Evolutionary conservation across 2,888 invertebrate species (phyloP).

Genomic region (Sphinx pinastri): DNA sequence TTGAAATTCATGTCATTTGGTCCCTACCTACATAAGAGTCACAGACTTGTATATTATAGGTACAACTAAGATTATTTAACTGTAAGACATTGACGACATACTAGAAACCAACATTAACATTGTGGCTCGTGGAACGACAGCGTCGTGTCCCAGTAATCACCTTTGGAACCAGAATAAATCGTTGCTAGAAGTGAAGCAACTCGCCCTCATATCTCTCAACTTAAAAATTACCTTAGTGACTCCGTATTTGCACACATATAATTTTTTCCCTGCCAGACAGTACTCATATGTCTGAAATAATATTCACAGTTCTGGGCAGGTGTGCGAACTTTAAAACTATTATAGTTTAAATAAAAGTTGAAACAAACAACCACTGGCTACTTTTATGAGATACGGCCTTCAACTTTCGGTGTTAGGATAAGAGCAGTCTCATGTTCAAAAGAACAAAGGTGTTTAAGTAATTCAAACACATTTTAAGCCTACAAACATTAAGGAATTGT

Average conservation of each 20-base stretch:
- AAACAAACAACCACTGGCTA: background rate
- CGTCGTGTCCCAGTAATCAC: slow-evolving; percentile 1
- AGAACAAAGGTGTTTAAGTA: background rate
- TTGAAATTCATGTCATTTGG: background rate
- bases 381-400: background rate
- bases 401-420: background rate
- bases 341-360: background rate
- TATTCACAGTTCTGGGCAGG: background rate
- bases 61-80: background rate
- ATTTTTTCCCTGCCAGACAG: background rate
- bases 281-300: background rate
- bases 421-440: background rate
- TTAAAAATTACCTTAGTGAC: background rate
- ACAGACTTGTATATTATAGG: background rate
- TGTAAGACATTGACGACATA: background rate
- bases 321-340: slow-evolving; percentile 6
- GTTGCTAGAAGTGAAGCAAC: background rate
- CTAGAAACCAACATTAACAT: background rate
- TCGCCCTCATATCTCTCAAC: background rate
- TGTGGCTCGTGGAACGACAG: background rate
- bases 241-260: background rate
- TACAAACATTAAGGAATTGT: slow-evolving; percentile 4
- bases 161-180: slow-evolving; percentile 14
- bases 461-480: background rate
- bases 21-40: background rate